Conservation (phyloP, 2,113 vertebrate genomes). For the Canis aureus region DNA sequence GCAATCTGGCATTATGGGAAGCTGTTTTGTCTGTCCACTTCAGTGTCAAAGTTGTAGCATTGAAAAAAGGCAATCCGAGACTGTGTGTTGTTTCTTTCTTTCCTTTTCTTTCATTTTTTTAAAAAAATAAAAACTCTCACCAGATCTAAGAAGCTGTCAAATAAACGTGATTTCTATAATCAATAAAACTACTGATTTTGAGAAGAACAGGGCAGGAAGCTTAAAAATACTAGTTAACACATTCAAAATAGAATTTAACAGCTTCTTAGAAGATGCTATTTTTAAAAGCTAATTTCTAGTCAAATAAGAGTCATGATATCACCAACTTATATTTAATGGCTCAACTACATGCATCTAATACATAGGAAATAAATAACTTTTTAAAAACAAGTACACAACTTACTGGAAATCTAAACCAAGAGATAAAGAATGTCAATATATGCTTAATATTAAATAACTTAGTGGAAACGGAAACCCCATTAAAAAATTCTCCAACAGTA, state of each 20-base stretch:
- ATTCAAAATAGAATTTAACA: slow-evolving; percentile 80
- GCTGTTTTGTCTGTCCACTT: slow-evolving; percentile 79
- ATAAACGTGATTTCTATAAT: slow-evolving; percentile 58
- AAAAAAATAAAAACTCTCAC: slow-evolving; percentile 78
- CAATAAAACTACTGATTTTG: slow-evolving; percentile 65
- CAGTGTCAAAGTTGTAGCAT: slow-evolving; percentile 75
- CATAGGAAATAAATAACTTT: neutral
- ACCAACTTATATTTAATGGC: neutral
- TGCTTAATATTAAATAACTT: slow-evolving; percentile 19
- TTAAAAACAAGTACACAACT: neutral
- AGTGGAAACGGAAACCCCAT: slow-evolving; percentile 23
- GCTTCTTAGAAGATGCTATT: slow-evolving; percentile 77
- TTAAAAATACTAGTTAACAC: slow-evolving; percentile 54
- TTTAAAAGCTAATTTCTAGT: slow-evolving; percentile 85
- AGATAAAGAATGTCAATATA: neutral
- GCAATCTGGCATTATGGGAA: slow-evolving; percentile 84
- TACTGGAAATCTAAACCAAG: slow-evolving; percentile 61
- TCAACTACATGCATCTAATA: neutral
- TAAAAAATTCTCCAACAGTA: slow-evolving; percentile 48
- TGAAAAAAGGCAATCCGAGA: slow-evolving; percentile 84
- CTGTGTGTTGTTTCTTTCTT: slow-evolving; percentile 74
- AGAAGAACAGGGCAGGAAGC: slow-evolving; percentile 32
- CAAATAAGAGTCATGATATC: slow-evolving; percentile 62
- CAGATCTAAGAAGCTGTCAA: slow-evolving; percentile 81
- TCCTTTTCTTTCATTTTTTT: slow-evolving; percentile 71